phyloP scores from a whole-genome alignment of 2,888 invertebrate species.

The Panopea generosa region DNA sequence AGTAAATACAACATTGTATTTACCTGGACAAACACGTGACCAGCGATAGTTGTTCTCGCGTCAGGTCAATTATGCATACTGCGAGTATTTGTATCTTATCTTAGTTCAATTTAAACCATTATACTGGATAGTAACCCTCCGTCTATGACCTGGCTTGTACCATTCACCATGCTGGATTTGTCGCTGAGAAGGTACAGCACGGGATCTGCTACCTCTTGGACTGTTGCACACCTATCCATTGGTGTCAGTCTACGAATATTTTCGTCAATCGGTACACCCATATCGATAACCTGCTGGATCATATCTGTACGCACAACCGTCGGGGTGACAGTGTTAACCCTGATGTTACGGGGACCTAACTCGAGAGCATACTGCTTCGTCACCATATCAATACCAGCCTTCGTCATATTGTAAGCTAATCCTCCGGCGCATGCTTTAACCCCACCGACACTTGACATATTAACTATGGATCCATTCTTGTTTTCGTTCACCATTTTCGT shows the following conservation, averaged over 20 bases:
- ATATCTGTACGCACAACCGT: constrained; percentile 96
- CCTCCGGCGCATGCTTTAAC: not conserved
- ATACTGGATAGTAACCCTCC: constrained; percentile 6
- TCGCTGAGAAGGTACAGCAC: constrained; percentile 23
- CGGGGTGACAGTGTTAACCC: constrained; percentile 96
- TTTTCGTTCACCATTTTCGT: constrained; percentile 15
- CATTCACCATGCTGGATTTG: constrained; percentile 17
- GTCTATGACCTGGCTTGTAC: constrained; percentile 6
- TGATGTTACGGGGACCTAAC: constrained; percentile 91
- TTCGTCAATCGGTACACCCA: constrained; percentile 89
- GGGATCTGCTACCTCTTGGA: constrained; percentile 8
- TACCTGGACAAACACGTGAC: no score
- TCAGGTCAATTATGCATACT: no score
- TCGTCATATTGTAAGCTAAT: constrained; percentile 17
- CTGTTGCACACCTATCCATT: constrained; percentile 89
- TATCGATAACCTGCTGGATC: constrained; percentile 92
- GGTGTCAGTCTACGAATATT: constrained; percentile 93
- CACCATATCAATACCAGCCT: constrained; percentile 22
- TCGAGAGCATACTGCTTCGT: constrained; percentile 30
- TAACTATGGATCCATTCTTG: constrained; percentile 19
- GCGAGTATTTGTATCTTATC: no score
- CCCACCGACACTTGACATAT: constrained; percentile 6
- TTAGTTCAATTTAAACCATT: no score
- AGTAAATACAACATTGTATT: no score
- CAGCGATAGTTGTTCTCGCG: no score